phyloP scores from a whole-genome alignment of 2,888 invertebrate species.

The Nomada fabriciana region DNA sequence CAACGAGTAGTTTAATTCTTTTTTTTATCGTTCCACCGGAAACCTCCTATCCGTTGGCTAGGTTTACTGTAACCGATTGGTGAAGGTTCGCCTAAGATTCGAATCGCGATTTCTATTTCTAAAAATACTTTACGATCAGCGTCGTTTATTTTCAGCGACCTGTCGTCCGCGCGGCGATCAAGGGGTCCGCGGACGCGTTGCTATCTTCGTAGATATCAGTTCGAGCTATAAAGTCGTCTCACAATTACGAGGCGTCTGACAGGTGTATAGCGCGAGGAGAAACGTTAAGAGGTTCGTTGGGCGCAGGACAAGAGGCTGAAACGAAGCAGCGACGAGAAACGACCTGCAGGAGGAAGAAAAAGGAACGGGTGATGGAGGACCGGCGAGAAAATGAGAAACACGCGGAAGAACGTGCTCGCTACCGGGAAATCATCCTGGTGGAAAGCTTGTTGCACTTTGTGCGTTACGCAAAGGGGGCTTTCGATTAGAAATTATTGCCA shows the following conservation, averaged over 20 bases:
- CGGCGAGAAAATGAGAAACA: constrained; percentile 45
- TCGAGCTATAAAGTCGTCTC: constrained; percentile 69
- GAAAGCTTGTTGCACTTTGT: neutral
- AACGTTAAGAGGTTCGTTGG: constrained; percentile 70
- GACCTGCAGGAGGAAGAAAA: constrained; percentile 21
- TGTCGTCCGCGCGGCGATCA: constrained; percentile 54
- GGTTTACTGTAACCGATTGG: constrained; percentile 12
- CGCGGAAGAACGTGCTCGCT: constrained; percentile 9
- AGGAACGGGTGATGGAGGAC: constrained; percentile 46
- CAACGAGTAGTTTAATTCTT: no score
- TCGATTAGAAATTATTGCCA: constrained; percentile 7
- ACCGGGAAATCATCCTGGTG: constrained; percentile 20
- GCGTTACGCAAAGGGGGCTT: neutral
- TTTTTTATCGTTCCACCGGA: neutral
- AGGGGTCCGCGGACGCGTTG: constrained; percentile 50
- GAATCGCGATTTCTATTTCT: constrained; percentile 34
- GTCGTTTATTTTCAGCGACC: constrained; percentile 44
- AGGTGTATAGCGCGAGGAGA: constrained; percentile 69
- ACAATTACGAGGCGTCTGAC: constrained; percentile 70
- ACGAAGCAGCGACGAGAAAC: constrained; percentile 55
- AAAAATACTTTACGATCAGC: constrained; percentile 46
- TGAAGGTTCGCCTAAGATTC: neutral
- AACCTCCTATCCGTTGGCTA: neutral
- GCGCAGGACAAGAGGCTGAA: constrained; percentile 54
- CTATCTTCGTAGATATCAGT: constrained; percentile 68